Conservation (phyloP, 2,888 invertebrate species). For the Acanthococcus lagerstroemiae region DNA sequence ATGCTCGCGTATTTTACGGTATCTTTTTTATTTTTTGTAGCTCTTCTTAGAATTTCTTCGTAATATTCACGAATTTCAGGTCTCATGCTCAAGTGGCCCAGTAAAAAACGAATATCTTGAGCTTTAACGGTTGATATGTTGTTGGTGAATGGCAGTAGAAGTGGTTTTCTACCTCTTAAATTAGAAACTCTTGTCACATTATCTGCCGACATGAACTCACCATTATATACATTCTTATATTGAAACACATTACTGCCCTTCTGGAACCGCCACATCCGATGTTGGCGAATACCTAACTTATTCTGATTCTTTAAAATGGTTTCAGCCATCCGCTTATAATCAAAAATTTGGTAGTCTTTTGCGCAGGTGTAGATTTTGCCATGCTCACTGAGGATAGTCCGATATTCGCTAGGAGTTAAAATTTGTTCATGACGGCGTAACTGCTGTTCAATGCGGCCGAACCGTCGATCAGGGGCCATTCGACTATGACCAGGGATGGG, state of each 20-base stretch:
- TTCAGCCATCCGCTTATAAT: conserved; percentile 32
- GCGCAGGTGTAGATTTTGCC: conserved; percentile 33
- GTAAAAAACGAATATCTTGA: neutral
- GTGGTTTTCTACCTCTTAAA: neutral
- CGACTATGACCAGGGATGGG: conserved; percentile 38
- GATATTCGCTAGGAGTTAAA: conserved; percentile 34
- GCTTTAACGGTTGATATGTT: neutral
- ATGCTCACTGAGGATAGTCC: conserved; percentile 32
- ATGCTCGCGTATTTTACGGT: neutral
- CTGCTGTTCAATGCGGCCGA: conserved; percentile 36
- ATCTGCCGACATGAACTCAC: neutral
- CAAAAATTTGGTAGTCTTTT: conserved; percentile 30
- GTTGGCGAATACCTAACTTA: neutral
- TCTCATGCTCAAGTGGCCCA: neutral
- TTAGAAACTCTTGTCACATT: neutral
- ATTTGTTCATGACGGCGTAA: conserved; percentile 22
- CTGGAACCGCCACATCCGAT: neutral
- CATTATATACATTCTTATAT: neutral
- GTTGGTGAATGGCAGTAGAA: neutral
- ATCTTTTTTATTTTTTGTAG: neutral
- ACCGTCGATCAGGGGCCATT: conserved; percentile 38
- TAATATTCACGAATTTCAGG: neutral
- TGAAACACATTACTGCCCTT: neutral
- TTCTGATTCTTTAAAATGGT: neutral
- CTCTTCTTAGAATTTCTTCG: neutral